Base-by-base conservation (phyloP, 2,888 invertebrate species). In the Oxystoma pomonae region DNA sequence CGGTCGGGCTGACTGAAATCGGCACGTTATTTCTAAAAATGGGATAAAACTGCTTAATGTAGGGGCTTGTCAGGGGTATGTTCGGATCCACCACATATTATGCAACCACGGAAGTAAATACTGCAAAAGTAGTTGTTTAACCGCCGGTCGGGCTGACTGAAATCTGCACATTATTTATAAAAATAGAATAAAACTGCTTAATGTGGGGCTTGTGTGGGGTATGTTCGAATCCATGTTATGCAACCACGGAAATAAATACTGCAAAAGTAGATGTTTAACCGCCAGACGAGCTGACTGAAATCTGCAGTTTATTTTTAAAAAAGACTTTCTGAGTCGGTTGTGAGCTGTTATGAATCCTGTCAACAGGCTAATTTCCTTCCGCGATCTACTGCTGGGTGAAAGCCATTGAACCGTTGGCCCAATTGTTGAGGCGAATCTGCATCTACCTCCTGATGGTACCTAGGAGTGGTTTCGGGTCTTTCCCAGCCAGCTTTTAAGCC, bases 61-160 rank as follows among this genome's bases (percentile, higher is more conserved):
- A 84, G 1, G 91, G 90, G 78, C 92, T 92, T 35, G 90, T 89
- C 0, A 95, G 94, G n/a, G 95, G 95, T 66, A 97, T 91, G 76
- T 95, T 94, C 16, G 96, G 96, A 77, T 99, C 98, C 1, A 98
- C 95, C 67, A 99, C 89, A 99, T 95, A 82, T 99, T 99, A 76
- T 96, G 93, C 62, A 99, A 84, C 99, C 99, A 99, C 16, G 98
- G 98, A 63, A 97, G 83, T 71, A 99, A 82, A 79, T 97, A 96
- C 76, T 95, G 94, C 61, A 99, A 84, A 69, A 99, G 82, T 67
- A 95, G 83, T 73, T 97, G 94, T 1, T 96, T 87, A 0, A 98
- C 94, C 78, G 96, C 93, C 2, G 96, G 91, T 53, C 96, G 86
- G 0, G 98, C 98, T 5, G 96, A 96, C 83, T 98, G 97, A 79